Evolutionary conservation across 2,113 vertebrate species (phyloP).

Genomic region (Tachysurus vachellii): DNA sequence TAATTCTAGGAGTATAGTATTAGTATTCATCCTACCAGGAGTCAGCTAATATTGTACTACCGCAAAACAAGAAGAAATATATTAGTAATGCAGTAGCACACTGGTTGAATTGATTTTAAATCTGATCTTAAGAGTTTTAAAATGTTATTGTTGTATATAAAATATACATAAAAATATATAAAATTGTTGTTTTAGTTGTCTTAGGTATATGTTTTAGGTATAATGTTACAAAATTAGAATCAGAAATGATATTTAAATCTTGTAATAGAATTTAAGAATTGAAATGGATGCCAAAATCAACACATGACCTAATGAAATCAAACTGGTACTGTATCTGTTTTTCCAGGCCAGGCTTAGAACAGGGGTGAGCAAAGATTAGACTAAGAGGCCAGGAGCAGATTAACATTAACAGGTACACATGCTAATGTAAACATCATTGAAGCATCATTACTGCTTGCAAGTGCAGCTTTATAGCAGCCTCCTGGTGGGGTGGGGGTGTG

Average conservation of each 20-base stretch:
- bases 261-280: background rate
- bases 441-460: background rate
- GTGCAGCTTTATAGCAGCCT: background rate
- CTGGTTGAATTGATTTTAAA: background rate
- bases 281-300: background rate
- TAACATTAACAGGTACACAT: background rate
- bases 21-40: too few relatives aligned
- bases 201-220: background rate
- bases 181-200: too few relatives aligned
- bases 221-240: too few relatives aligned
- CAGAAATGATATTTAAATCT: background rate
- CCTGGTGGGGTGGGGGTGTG: background rate
- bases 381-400: background rate
- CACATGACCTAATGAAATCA: background rate
- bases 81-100: background rate
- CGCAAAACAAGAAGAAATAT: background rate
- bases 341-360: background rate
- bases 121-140: background rate
- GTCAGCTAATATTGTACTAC: too few relatives aligned
- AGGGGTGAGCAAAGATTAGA: background rate
- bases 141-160: too few relatives aligned
- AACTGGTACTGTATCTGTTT: background rate
- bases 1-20: too few relatives aligned
- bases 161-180: too few relatives aligned
- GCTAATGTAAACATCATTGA: background rate